A percentile compares a stretch with the other conserved stretches of the same genome.
Evolutionary conservation across 2,797 vertebrate species (phyloP).

Genomic region (Manis crassicaudata): DNA sequence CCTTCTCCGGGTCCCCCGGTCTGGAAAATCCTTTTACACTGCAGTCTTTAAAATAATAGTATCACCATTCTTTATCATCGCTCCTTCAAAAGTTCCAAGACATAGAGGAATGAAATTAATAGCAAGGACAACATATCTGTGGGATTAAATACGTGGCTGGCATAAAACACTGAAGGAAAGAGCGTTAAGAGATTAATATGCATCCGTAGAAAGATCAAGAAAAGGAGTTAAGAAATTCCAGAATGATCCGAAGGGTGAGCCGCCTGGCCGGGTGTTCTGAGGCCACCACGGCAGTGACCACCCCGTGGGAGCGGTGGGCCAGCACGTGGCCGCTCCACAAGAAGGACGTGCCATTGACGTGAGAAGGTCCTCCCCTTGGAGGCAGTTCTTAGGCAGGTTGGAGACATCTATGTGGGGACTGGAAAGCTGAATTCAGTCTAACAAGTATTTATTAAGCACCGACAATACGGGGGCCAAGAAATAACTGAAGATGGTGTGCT

Average conservation of each 20-base stretch:
- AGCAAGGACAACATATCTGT: not conserved
- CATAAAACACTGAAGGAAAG: not conserved
- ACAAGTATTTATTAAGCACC: not conserved
- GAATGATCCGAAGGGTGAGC: not conserved
- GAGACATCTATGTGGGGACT: not conserved
- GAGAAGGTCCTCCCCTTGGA: not conserved
- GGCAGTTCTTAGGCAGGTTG: not conserved
- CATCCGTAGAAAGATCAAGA: not conserved
- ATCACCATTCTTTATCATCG: not conserved
- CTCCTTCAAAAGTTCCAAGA: not conserved
- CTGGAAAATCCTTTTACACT: not conserved
- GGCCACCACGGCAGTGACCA: not conserved
- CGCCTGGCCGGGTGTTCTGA: not conserved
- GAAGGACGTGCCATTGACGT: not conserved
- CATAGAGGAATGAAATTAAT: not conserved
- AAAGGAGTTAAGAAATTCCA: not conserved
- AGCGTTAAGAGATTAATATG: not conserved
- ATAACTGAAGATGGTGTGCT: not conserved
- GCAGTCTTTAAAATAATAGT: not conserved
- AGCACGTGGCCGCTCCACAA: no score
- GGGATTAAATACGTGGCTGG: not conserved
- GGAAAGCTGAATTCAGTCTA: not conserved
- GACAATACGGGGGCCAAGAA: not conserved
- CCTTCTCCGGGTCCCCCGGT: not conserved
- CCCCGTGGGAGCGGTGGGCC: fast-evolving